Evolutionary conservation across 2,113 vertebrate species (phyloP).

Genomic region (Brachionichthys hirsutus): DNA sequence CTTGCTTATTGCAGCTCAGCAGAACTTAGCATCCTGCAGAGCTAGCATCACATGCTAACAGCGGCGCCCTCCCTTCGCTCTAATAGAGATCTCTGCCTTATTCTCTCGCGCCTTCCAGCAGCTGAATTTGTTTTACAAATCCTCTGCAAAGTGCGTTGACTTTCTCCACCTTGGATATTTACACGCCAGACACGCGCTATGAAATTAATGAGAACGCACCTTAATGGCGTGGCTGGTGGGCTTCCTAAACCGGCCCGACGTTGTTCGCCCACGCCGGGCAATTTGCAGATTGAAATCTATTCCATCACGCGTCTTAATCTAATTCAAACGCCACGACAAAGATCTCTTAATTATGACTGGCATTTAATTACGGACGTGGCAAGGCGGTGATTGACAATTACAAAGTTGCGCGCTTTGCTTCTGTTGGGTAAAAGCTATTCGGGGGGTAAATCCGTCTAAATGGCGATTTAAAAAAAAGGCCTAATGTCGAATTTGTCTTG

Average conservation of each 20-base stretch:
- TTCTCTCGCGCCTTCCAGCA: constrained; percentile 3
- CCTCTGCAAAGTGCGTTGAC: constrained; percentile 16
- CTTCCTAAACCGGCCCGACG: constrained; percentile 41
- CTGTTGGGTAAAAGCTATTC: too few species aligned
- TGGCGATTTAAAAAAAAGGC: constrained; percentile 44
- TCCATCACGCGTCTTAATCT: constrained; percentile 54
- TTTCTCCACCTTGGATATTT: constrained; percentile 46
- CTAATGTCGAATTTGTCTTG: constrained; percentile 44
- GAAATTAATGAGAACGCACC: constrained; percentile 58
- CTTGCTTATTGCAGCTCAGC: too few species aligned
- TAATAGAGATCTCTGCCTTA: constrained; percentile 5
- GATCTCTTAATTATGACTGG: constrained; percentile 59
- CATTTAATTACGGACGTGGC: constrained; percentile 57
- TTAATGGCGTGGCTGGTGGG: constrained; percentile 52
- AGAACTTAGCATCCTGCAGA: too few species aligned
- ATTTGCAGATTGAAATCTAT: constrained; percentile 62
- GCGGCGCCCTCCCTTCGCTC: too few species aligned
- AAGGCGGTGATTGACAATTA: constrained; percentile 16
- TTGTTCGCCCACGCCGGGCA: constrained; percentile 38
- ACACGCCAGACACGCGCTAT: constrained; percentile 24
- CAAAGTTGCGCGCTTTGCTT: too few species aligned
- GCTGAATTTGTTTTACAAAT: constrained; percentile 22
- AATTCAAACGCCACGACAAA: constrained; percentile 57
- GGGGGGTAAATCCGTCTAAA: constrained; percentile 42
- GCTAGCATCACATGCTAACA: too few species aligned